These are phyloP conservation scores for Micronycteris hirsuta DNA, from an alignment of 2,113 vertebrate species.

Conservation along the genomic window DNA sequence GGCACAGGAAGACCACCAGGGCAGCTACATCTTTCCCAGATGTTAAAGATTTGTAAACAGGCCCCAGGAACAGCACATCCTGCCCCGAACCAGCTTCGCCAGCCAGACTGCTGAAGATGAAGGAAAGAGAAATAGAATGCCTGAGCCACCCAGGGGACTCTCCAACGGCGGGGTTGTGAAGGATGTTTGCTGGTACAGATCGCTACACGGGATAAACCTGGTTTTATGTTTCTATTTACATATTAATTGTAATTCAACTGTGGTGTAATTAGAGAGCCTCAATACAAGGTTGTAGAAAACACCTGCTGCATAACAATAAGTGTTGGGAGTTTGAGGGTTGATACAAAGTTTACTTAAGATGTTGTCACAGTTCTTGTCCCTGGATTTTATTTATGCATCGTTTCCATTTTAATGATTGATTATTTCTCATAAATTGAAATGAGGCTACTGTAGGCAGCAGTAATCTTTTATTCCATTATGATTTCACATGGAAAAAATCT, in stretches of 20 bases:
- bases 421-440: slow-evolving; percentile 69
- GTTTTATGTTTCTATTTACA: slow-evolving; percentile 79
- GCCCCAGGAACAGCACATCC: not conserved
- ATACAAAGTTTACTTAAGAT: slow-evolving; percentile 55
- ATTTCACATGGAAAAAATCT: slow-evolving; percentile 29
- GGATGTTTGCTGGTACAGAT: slow-evolving; percentile 64
- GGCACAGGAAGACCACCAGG: not conserved
- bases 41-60: slow-evolving; percentile 32
- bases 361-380: slow-evolving; percentile 50
- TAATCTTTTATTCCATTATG: slow-evolving; percentile 53
- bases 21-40: not conserved
- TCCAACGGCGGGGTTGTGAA: slow-evolving; percentile 59
- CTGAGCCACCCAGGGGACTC: slow-evolving; percentile 46
- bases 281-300: slow-evolving; percentile 65
- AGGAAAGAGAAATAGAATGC: slow-evolving; percentile 52
- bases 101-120: slow-evolving; percentile 15
- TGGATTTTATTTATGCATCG: slow-evolving; percentile 60
- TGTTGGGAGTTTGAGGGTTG: slow-evolving; percentile 64
- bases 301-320: slow-evolving; percentile 74
- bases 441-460: slow-evolving; percentile 52
- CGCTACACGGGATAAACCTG: slow-evolving; percentile 65
- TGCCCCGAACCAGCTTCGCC: slow-evolving; percentile 14
- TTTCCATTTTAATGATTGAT: slow-evolving; percentile 67
- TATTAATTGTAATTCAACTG: slow-evolving; percentile 80
- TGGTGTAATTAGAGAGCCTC: slow-evolving; percentile 75